These are phyloP conservation scores for Barbus barbus DNA, from an alignment of 2,113 vertebrate species.

Conservation along the genomic window DNA sequence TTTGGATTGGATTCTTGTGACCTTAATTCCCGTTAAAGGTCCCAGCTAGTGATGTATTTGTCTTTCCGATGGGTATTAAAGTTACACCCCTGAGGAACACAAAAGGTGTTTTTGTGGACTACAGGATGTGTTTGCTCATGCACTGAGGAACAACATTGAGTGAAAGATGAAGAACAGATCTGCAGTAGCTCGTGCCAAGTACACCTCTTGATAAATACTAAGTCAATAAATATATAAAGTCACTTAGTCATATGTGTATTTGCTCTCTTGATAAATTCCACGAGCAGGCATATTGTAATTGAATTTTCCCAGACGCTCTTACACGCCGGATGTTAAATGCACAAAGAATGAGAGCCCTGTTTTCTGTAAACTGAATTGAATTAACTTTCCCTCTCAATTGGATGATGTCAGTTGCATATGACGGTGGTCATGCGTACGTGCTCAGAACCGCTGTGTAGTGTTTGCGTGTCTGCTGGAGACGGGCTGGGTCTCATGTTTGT, in stretches of 20 bases:
- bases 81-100: slow-evolving; percentile 46
- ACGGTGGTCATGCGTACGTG: slow-evolving; percentile 26
- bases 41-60: slow-evolving; percentile 22
- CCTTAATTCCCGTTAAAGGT: slow-evolving; percentile 20
- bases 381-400: slow-evolving; percentile 1
- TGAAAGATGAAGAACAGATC: slow-evolving; percentile 21
- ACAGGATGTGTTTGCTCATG: slow-evolving; percentile 34
- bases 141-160: not conserved
- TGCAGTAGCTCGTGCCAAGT: slow-evolving; percentile 21
- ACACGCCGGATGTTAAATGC: not conserved
- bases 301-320: not conserved
- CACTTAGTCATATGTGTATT: not conserved
- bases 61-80: slow-evolving; percentile 36
- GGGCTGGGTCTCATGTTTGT: slow-evolving; percentile 43
- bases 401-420: not conserved
- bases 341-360: not conserved
- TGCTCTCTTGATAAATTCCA: not conserved
- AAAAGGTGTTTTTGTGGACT: slow-evolving; percentile 33
- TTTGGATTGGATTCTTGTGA: slow-evolving; percentile 28
- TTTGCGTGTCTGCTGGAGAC: slow-evolving; percentile 34
- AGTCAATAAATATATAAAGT: slow-evolving; percentile 9
- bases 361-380: not conserved
- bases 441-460: not conserved
- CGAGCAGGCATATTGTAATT: not conserved
- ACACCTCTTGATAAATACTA: not conserved